These are phyloP conservation scores for Aleiodes alternator DNA, from an alignment of 2,888 invertebrate species.

Conservation along the genomic window DNA sequence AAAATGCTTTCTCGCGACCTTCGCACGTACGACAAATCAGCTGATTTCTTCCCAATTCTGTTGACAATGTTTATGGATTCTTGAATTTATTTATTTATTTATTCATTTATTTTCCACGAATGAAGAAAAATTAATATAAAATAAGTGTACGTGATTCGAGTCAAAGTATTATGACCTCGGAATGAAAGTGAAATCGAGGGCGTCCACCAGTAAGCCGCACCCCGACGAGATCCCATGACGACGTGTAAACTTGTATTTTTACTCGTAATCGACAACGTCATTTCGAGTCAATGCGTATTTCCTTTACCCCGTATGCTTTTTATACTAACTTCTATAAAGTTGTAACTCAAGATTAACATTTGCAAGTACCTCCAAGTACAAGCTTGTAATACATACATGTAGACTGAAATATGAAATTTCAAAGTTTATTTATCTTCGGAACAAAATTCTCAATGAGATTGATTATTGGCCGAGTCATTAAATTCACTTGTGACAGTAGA, in stretches of 20 bases:
- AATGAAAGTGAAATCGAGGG: conserved; percentile 74
- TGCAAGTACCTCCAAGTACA: too few relatives aligned
- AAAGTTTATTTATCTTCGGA: too few relatives aligned
- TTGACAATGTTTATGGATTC: conserved; percentile 26
- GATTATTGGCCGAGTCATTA: too few relatives aligned
- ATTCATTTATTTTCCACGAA: background rate
- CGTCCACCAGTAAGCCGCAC: conserved; percentile 62
- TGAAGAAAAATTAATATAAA: background rate
- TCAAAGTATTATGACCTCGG: conserved; percentile 62
- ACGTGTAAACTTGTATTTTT: background rate
- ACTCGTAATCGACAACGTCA: conserved; percentile 17
- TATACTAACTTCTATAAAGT: too few relatives aligned
- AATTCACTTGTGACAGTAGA: too few relatives aligned
- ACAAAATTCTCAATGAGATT: too few relatives aligned
- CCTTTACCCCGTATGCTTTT: too few relatives aligned
- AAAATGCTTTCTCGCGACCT: conserved; percentile 10
- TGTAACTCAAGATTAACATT: too few relatives aligned
- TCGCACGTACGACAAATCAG: conserved; percentile 19
- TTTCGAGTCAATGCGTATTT: conserved; percentile 1
- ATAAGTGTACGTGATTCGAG: conserved; percentile 2
- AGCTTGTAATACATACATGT: too few relatives aligned
- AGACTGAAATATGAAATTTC: too few relatives aligned
- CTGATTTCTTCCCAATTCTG: background rate
- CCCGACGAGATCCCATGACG: conserved; percentile 52
- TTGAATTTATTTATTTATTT: conserved; percentile 1